Conservation (phyloP, 2,888 invertebrate species). For the Chrysopilus asiliformis region DNA sequence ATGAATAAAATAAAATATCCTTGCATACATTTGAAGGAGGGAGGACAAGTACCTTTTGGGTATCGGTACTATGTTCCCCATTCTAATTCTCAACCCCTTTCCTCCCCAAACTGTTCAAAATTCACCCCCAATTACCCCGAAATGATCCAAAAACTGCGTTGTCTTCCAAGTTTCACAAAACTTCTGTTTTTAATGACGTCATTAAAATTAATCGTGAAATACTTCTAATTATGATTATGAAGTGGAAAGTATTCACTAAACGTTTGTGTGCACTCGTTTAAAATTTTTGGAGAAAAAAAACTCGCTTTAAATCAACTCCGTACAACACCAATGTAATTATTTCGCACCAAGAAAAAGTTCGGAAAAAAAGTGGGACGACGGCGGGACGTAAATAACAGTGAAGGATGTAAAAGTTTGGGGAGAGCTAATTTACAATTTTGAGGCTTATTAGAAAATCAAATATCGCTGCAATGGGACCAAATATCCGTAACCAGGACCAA, state of each 20-base stretch:
- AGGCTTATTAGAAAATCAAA: constrained; percentile 12
- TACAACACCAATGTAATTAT: background rate
- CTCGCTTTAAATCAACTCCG: background rate
- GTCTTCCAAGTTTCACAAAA: constrained; percentile 11
- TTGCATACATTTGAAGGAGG: too few relatives aligned
- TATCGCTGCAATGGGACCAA: background rate
- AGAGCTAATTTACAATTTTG: constrained; percentile 10
- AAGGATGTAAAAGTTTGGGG: background rate
- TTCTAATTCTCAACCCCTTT: too few relatives aligned
- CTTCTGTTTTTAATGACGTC: constrained; percentile 16
- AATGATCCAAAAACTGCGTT: too few relatives aligned
- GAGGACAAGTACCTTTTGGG: too few relatives aligned
- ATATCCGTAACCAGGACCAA: constrained; percentile 1
- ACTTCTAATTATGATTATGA: constrained; percentile 16
- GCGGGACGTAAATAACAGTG: too few relatives aligned
- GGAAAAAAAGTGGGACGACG: too few relatives aligned
- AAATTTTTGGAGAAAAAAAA: background rate
- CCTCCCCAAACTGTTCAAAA: too few relatives aligned
- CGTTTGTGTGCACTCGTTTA: background rate
- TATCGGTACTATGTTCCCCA: too few relatives aligned
- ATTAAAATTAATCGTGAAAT: constrained; percentile 15
- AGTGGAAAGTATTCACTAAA: constrained; percentile 11
- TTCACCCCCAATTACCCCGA: too few relatives aligned
- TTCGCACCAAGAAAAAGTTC: too few relatives aligned
- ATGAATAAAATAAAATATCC: too few relatives aligned